A percentile compares a stretch with the other conserved stretches of the same genome.
These are phyloP conservation scores for Mythimna lalbum DNA, from an alignment of 2,888 invertebrate genomes.

Conservation along the genomic window DNA sequence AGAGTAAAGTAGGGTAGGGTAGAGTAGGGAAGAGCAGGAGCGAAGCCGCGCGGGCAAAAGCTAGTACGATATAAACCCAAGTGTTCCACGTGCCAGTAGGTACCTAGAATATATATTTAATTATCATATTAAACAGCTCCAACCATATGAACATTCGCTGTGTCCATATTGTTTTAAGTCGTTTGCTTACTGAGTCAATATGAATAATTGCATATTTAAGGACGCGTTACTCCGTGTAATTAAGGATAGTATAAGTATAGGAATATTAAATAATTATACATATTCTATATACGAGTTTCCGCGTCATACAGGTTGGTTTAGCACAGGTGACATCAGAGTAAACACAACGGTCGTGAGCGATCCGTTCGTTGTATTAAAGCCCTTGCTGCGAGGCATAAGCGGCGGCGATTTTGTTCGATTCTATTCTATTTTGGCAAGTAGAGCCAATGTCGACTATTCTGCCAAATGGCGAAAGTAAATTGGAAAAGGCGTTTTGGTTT, in stretches of 20 bases:
- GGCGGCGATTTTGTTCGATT: conserved; percentile 38
- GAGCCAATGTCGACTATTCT: too few species aligned
- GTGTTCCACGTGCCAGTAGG: background rate
- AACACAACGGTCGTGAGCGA: conserved; percentile 62
- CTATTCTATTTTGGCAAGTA: too few species aligned
- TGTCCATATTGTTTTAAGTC: conserved; percentile 32
- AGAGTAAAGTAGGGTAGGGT: too few species aligned
- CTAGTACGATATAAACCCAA: conserved; percentile 15
- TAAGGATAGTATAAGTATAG: conserved; percentile 22
- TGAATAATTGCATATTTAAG: conserved; percentile 45
- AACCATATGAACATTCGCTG: conserved; percentile 28
- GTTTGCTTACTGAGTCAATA: conserved; percentile 32
- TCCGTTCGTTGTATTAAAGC: conserved; percentile 36
- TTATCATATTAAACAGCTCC: conserved; percentile 29
- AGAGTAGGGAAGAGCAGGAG: too few species aligned
- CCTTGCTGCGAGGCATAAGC: conserved; percentile 33
- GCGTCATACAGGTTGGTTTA: conserved; percentile 62
- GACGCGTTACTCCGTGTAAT: conserved; percentile 40
- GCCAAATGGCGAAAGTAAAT: too few species aligned
- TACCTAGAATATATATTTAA: conserved; percentile 23
- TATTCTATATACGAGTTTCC: conserved; percentile 53
- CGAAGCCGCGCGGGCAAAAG: too few species aligned
- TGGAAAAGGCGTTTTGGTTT: too few species aligned
- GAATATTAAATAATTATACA: conserved; percentile 9
- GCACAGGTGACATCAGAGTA: conserved; percentile 75